Evolutionary conservation across 2,797 vertebrate genomes (phyloP).

Genomic region (Gallirallus australis): DNA sequence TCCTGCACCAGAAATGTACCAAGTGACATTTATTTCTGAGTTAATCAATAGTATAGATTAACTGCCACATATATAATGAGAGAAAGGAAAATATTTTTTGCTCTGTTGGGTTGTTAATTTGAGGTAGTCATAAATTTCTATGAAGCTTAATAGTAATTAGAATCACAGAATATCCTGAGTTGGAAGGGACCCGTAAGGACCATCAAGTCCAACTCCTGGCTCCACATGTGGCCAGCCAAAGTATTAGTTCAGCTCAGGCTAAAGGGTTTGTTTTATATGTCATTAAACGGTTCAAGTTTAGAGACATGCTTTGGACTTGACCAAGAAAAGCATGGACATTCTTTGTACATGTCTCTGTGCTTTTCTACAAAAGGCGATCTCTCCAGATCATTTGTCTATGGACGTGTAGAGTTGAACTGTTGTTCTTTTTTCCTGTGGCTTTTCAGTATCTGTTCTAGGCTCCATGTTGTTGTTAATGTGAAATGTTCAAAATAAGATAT

Average conservation of each 20-base stretch:
- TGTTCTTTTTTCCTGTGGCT: not conserved
- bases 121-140: not conserved
- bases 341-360: not conserved
- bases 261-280: not conserved
- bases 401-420: not conserved
- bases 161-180: too few relatives aligned
- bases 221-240: too few relatives aligned
- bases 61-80: not conserved
- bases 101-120: not conserved
- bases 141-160: not conserved
- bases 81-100: not conserved
- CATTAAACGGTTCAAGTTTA: not conserved
- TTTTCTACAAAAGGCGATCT: not conserved
- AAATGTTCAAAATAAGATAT: not conserved
- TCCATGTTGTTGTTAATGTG: not conserved
- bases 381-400: not conserved
- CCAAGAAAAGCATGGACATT: not conserved
- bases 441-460: not conserved
- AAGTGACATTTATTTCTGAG: not conserved
- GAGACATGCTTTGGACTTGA: not conserved
- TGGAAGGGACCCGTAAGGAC: too few relatives aligned
- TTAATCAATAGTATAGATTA: not conserved
- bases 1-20: accelerated
- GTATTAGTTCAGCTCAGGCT: not conserved
- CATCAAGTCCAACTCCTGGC: too few relatives aligned